Conservation (phyloP, 2,797 vertebrate genomes). For the Xerus rutilus region DNA sequence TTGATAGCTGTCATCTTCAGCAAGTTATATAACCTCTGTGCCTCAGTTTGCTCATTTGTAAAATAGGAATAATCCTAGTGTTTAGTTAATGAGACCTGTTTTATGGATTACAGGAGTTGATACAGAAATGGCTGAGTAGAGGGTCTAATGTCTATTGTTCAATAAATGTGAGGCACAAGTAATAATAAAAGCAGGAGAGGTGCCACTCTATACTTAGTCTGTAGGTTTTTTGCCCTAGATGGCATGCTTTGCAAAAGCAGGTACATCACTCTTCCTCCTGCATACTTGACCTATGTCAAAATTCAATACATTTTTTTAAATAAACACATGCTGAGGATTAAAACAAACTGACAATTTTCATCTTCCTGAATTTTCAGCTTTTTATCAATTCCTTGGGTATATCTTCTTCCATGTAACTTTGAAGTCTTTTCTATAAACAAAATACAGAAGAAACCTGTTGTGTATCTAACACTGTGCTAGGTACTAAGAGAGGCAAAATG, state of each 20-base stretch:
- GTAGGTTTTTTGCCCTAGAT: not conserved
- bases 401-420: not conserved
- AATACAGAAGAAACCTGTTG: not conserved
- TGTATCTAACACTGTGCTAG: not conserved
- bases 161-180: not conserved
- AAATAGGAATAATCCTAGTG: not conserved
- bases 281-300: not conserved
- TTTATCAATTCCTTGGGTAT: not conserved
- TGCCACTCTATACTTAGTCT: not conserved
- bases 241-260: not conserved
- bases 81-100: not conserved
- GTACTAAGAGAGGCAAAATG: not conserved
- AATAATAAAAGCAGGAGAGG: not conserved
- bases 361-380: not conserved
- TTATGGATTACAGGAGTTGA: not conserved
- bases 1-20: not conserved
- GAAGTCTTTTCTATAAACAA: not conserved
- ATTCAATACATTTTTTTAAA: not conserved
- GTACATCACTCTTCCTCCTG: not conserved
- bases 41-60: not conserved
- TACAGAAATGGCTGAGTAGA: not conserved
- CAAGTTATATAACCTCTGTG: not conserved
- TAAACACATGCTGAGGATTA: not conserved
- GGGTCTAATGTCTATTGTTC: not conserved
- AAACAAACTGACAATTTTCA: constrained; percentile 12